Base-by-base conservation (phyloP, 1,140 invertebrate species). In the Metopolophium dirhodum region DNA sequence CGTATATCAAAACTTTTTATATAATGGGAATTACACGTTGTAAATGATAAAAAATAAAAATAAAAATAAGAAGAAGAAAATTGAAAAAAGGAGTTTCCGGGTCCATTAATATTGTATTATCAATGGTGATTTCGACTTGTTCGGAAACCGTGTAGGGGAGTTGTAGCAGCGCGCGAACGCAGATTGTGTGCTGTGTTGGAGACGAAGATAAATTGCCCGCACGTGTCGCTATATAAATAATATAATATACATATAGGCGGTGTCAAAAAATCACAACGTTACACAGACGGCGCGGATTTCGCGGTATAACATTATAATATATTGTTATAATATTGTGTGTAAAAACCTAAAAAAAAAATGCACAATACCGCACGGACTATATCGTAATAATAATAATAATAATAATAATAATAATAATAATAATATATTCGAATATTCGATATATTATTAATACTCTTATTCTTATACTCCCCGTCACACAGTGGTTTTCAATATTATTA, bases 151-250 rank as follows among this genome's bases (percentile, higher is more conserved):
- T 23, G 83, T 11, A 23, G 20, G 83, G 35, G 77, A 22, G 77
- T 82, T 37, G 37, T 68, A 68, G 61, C 14, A 9, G 35, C 83
- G 23, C 22, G 9, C 83, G 83, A 41, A 85, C 37, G 37, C 61
- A 68, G 61, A 68, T n/a, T 68, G 61, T 68, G 61, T n/a, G 7
- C 30, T n/a, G 61, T 41, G 83, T 26, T 11, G 7, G 37, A 85
- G 83, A 85, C 83, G 83, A 41, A 85, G 83, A 85, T 85, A 37
- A 85, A 85, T 85, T 41, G 41, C 83, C 41, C 23, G 37, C 83
- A 85, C 83, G 41, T 37, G 77, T 82, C 20, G 77, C n/a, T 37
- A n/a, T 68, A 68, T n/a, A n/a, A n/a, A 68, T n/a, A 68, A 68
- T 68, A 68, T 68, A 68, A 68, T 68, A 68, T 49, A 49, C 11